Evolutionary conservation across 2,888 invertebrate species (phyloP), one percentile per base, ranked within the genome.

Genomic region (Sthenelais limicola): DNA sequence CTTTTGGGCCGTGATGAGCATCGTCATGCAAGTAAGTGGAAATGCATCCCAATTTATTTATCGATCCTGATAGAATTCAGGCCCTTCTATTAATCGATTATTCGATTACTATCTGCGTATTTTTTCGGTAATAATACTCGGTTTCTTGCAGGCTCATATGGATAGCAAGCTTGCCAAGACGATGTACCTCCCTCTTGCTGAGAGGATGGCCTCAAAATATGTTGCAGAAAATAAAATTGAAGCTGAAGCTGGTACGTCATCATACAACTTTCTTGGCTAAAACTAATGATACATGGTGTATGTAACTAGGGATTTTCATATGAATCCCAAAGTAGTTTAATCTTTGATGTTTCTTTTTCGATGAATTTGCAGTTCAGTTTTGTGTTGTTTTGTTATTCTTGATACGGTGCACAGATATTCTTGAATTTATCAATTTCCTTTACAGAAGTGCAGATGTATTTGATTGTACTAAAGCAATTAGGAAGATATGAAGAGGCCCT

Each of bases 1-100:
- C 87, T 97, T 96, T 87, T 99, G 98, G 99, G 94, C 95, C 26
- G 94, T 98, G 12, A 97, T 98, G 94, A 97, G 97, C 86, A 92
- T 96, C 80, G 93, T 98, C 28, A 91, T 98, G 90, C 98, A 98
- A 91, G 95, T 94, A 82, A 79, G 78, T 78, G 52, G 24, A 52
- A 9, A 15, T 24, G 24, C 9, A 21, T n/a, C n/a, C n/a, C n/a
- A n/a, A n/a, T n/a, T n/a, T n/a, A n/a, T n/a, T n/a, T n/a, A n/a
- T n/a, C n/a, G n/a, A n/a, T n/a, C n/a, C n/a, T n/a, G n/a, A n/a
- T n/a, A n/a, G n/a, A n/a, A n/a, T n/a, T n/a, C n/a, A n/a, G n/a
- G n/a, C n/a, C n/a, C n/a, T n/a, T n/a, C n/a, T n/a, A n/a, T n/a
- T n/a, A n/a, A n/a, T n/a, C n/a, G n/a, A n/a, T n/a, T n/a, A n/a